phyloP scores from a whole-genome alignment of 30 jellyfish, hydroid and myxozoan species.

The Pseudorhiza aurosa region DNA sequence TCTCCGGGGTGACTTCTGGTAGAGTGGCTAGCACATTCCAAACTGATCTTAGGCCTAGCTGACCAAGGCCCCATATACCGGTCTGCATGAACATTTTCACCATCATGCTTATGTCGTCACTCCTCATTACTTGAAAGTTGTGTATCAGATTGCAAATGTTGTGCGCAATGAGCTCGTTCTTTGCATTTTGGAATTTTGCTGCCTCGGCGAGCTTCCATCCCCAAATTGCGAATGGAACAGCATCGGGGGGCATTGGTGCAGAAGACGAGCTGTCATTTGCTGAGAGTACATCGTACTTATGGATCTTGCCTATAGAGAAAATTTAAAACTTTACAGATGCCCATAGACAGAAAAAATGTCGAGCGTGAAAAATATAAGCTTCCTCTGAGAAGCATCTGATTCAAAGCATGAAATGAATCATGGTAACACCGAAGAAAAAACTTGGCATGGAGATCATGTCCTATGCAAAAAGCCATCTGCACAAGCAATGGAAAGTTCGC shows the following conservation, averaged over 20 bases:
- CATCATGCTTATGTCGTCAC: constrained; percentile 28
- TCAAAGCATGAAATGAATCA: no score
- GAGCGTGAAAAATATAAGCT: neutral
- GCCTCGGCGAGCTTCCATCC: constrained; percentile 36
- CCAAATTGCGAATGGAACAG: constrained; percentile 45
- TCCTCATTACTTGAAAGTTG: constrained; percentile 41
- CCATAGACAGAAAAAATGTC: neutral
- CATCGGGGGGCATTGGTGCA: constrained; percentile 11
- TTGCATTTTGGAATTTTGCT: constrained; percentile 21
- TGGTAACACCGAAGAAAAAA: no score
- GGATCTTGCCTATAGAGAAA: constrained; percentile 9
- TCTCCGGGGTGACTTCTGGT: neutral
- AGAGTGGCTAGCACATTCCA: constrained; percentile 29
- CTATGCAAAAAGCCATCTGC: no score
- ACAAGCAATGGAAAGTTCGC: no score
- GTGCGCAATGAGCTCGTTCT: constrained; percentile 13
- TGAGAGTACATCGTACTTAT: constrained; percentile 22
- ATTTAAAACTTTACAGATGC: neutral
- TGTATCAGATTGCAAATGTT: constrained; percentile 25
- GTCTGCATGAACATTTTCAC: constrained; percentile 36
- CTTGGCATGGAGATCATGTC: no score
- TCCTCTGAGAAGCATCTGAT: no score
- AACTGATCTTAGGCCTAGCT: constrained; percentile 13
- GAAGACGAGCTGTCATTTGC: neutral
- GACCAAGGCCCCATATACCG: constrained; percentile 49